Conservation (phyloP, 1,140 invertebrate genomes). For the Philopotamus ludificatus region DNA sequence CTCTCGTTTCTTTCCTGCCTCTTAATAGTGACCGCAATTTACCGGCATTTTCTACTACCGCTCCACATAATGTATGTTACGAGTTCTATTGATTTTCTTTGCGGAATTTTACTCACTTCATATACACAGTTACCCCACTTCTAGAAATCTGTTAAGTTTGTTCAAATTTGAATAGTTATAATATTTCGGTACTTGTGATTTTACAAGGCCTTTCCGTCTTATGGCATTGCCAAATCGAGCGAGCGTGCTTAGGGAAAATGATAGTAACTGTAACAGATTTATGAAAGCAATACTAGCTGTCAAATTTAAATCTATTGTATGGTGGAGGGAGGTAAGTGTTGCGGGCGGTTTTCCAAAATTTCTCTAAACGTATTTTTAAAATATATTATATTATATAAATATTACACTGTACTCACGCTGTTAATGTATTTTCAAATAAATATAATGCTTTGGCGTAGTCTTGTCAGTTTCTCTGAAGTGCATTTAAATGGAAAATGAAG, state of each 20-base stretch:
- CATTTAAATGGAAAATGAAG: too few species aligned
- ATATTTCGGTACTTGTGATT: neutral
- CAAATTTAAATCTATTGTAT: too few species aligned
- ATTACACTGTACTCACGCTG: too few species aligned
- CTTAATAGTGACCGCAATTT: constrained; percentile 37
- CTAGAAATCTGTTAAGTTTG: neutral
- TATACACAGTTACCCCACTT: neutral
- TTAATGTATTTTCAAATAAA: too few species aligned
- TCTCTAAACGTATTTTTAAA: too few species aligned
- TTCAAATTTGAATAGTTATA: neutral
- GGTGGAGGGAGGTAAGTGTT: too few species aligned
- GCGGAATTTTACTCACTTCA: neutral
- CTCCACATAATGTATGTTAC: constrained; percentile 3
- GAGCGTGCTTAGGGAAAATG: neutral
- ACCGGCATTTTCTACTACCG: constrained; percentile 22
- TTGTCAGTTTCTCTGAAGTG: too few species aligned
- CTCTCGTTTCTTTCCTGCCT: constrained; percentile 24
- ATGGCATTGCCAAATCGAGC: neutral
- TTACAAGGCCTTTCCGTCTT: neutral
- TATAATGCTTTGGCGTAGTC: too few species aligned
- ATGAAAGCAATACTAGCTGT: too few species aligned
- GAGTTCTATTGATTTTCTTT: neutral
- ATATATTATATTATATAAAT: too few species aligned
- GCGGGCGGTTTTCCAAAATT: too few species aligned
- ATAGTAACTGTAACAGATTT: too few species aligned